Evolutionary conservation across 2,888 invertebrate genomes (phyloP), one percentile per base, ranked within the genome.

Genomic region (Actias luna): DNA sequence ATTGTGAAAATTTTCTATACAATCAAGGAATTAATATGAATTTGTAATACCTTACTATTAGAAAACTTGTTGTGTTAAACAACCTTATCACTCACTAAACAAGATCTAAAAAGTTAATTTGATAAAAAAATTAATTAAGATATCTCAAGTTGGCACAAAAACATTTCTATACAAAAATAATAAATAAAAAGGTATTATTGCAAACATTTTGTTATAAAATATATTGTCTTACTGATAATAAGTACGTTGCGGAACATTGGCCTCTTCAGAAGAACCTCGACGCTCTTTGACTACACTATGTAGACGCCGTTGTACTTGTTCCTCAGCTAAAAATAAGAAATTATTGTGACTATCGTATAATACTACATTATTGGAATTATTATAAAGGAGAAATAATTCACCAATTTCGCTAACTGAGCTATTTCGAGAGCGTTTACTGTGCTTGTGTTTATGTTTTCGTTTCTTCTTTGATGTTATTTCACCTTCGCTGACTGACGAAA

Each of bases 231-330:
- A 92, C 92, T 90, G 92, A 68, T 92, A 92, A 72, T 92, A 92
- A 58, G 91, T 89, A 36, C 85, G 82, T 55, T 81, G 75, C 35
- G 92, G 91, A 63, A 80, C 87, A 63, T 76, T 82, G 42, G 73
- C 82, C 64, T 85, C 89, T 65, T 81, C 88, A 8, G 88, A 85
- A 27, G 85, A 82, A 18, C 79, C 82, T 36, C 83, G 79, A 39
- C 87, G 84, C 64, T 90, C 92, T 72, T 90, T 90, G 1, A 92
- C 90, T 5, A 90, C 91, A 77, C 91, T 92, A 64, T 89, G 90
- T 46, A 91, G 72, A 1, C 89, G 86, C 1, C 82, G 83, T 58
- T 87, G 88, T 55, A 62, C 71, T 60, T 73, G 79, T 55, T 76
- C 78, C 63, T 77, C 80, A 33, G 76, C 84, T 84, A 67, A 39